A percentile compares a stretch with the other conserved stretches of the same genome.
phyloP scores from a whole-genome alignment of 2,113 vertebrate genomes.

The Atractosteus spatula region DNA sequence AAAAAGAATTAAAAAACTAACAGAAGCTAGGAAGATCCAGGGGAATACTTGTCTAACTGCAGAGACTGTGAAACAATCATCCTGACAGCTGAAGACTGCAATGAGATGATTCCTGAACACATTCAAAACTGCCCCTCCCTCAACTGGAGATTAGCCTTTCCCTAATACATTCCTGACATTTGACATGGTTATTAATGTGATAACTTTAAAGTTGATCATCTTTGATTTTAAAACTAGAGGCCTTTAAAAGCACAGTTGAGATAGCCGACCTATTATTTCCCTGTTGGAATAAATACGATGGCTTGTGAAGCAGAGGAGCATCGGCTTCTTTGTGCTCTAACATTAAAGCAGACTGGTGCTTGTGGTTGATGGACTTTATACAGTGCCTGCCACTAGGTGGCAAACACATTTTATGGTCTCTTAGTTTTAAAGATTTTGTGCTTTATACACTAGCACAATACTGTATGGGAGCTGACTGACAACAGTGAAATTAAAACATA shows the following conservation, averaged over 20 bases:
- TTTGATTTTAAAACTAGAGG: conserved; percentile 1
- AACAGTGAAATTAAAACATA: neutral
- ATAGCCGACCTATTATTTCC: too few species aligned
- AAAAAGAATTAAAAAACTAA: neutral
- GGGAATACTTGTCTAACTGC: too few species aligned
- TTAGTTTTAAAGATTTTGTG: neutral
- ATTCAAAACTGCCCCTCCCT: too few species aligned
- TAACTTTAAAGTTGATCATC: too few species aligned
- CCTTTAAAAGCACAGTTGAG: neutral
- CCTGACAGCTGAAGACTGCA: too few species aligned
- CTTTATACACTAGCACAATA: neutral
- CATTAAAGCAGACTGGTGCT: too few species aligned
- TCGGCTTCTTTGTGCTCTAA: too few species aligned
- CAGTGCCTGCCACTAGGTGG: conserved; percentile 27
- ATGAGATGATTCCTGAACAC: too few species aligned
- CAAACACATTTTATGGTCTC: conserved; percentile 16
- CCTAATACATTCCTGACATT: neutral
- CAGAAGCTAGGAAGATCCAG: neutral
- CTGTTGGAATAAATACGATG: too few species aligned
- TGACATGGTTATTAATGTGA: neutral
- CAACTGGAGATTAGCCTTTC: neutral
- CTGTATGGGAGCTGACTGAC: neutral
- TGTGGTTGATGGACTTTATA: too few species aligned
- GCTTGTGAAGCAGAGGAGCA: too few species aligned
- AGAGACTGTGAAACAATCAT: too few species aligned